Evolutionary conservation across 2,888 invertebrate genomes (phyloP).

Genomic region (Sipha maydis): DNA sequence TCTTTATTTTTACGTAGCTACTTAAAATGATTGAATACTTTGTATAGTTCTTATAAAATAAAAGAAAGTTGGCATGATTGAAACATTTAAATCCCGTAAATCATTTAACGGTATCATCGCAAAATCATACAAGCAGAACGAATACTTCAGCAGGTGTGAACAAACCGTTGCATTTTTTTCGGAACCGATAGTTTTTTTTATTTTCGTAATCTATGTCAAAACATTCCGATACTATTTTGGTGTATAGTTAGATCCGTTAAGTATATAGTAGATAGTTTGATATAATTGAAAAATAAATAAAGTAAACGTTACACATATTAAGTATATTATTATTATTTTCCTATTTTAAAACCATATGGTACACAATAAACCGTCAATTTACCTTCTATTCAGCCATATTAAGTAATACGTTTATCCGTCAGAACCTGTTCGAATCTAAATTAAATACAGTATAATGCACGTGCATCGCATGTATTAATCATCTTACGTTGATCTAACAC

Average conservation of each 20-base stretch:
- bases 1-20: neutral
- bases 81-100: constrained; percentile 51
- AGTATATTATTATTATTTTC: neutral
- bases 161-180: constrained; percentile 14
- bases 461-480: constrained; percentile 39
- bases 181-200: constrained; percentile 7
- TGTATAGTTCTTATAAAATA: neutral
- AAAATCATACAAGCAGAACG: constrained; percentile 47
- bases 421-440: constrained; percentile 28
- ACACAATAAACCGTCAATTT: neutral
- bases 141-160: constrained; percentile 18
- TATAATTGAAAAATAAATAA: neutral
- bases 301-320: neutral
- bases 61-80: constrained; percentile 35
- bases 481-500: constrained; percentile 12
- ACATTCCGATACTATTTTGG: neutral
- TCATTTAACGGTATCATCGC: constrained; percentile 43
- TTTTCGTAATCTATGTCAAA: constrained; percentile 33
- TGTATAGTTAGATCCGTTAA: neutral
- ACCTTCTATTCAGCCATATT: neutral
- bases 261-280: too few relatives aligned
- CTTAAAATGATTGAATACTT: neutral
- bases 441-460: constrained; percentile 26
- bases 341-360: neutral
- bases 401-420: neutral